Conservation (phyloP, 1,140 invertebrate species). For the Dryas iulia region DNA sequence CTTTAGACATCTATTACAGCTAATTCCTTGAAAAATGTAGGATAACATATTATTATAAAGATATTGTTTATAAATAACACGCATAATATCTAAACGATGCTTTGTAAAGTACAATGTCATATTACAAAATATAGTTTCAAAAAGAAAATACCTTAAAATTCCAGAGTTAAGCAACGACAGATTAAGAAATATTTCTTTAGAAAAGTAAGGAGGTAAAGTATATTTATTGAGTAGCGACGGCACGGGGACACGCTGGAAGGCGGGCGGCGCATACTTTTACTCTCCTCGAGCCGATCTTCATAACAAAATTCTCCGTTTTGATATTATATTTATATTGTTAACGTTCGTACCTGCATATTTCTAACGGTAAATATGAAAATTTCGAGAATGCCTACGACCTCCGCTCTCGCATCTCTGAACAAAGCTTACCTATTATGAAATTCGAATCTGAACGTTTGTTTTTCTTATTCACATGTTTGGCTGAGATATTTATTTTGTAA, state of each 20-base stretch:
- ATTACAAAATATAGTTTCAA: not conserved
- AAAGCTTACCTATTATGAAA: slow-evolving; percentile 70
- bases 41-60: not conserved
- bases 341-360: slow-evolving; percentile 79
- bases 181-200: slow-evolving; percentile 27
- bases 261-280: slow-evolving; percentile 68
- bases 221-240: slow-evolving; percentile 55
- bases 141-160: slow-evolving; percentile 2
- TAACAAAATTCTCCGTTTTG: slow-evolving; percentile 79
- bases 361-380: slow-evolving; percentile 79
- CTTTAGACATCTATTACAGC: too few relatives aligned
- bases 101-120: not conserved
- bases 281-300: slow-evolving; percentile 75
- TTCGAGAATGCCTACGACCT: slow-evolving; percentile 72
- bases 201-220: slow-evolving; percentile 34
- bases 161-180: not conserved
- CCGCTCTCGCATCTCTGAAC: slow-evolving; percentile 59
- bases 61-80: not conserved
- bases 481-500: not conserved
- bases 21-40: too few relatives aligned
- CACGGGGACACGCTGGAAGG: slow-evolving; percentile 39
- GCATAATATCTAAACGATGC: not conserved
- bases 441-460: slow-evolving; percentile 32
- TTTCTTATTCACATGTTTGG: slow-evolving; percentile 19
- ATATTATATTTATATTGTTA: slow-evolving; percentile 79